Base-by-base conservation (phyloP, 2,888 invertebrate genomes). In the Apoderus coryli region DNA sequence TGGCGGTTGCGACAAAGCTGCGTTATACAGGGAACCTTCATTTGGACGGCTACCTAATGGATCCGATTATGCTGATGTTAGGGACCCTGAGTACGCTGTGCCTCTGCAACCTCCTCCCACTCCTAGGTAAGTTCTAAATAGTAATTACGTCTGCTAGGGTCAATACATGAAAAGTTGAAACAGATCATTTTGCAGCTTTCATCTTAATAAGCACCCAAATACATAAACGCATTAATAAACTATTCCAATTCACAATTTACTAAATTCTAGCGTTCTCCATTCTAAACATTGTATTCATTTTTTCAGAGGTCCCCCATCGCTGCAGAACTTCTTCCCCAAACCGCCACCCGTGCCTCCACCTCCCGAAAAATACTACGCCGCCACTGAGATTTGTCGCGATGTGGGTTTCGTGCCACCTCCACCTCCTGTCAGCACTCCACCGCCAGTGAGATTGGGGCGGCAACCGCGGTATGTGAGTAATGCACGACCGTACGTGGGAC, bases 281-380 rank as follows among this genome's bases (percentile, higher is more conserved):
- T n/a, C n/a, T n/a, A n/a, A n/a, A n/a, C n/a, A n/a, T n/a, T n/a
- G n/a, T n/a, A n/a, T n/a, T n/a, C n/a, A n/a, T n/a, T n/a, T n/a
- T n/a, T n/a, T n/a, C n/a, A n/a, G n/a, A n/a, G n/a, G 53, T 27
- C 66, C 64, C 22, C 67, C 65, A 23, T 54, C 63, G 31, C 49
- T 67, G 38, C 67, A 67, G 47, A 64, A 64, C 49, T 63, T 69
- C 52, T 64, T 68, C 48, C 68, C 68, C 33, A 64, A 70, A 54
- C 72, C 67, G 41, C 69, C 69, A 31, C 66, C 69, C 39, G 65
- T 70, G 48, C 75, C 75, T 39, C 76, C 75, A 33, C 72, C 72
- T 23, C 67, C 70, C 38, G 74, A 75, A 57, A 67, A 72, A 56
- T 76, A 76, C 60, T 76, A 76, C 59, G 75, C 76, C 42, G 72